Evolutionary conservation across 30 jellyfish, hydroid and myxozoan species (phyloP), one percentile per base, ranked within the genome.

Genomic region (Aurelia sp.): DNA sequence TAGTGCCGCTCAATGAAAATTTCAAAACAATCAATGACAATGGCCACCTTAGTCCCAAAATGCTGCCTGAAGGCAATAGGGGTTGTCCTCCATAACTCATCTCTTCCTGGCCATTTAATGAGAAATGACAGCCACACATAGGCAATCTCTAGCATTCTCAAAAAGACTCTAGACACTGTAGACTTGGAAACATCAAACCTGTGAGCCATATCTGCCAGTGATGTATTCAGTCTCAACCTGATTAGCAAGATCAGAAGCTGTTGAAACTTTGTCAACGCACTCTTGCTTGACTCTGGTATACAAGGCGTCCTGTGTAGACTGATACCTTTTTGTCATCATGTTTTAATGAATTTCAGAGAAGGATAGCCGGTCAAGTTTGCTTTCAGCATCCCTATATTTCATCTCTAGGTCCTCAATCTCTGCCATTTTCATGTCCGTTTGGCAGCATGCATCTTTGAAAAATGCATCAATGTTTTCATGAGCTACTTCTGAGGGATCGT

Each of bases 31-130:
- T 78, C 33, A 27, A 27, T 27, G 33, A 27, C 33, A 27, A 27
- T 2, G 2, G 33, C 33, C 33, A 27, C 33, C 33, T 27, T 27
- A 0, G 71, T 81, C 13, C 71, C 31, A 67, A 65, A 81, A 15
- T 15, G 53, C 50, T 59, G 51, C 22, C 91, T 8, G 50, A 67
- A 82, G 53, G 62, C 31, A 48, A 82, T 47, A 21, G 86, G 91
- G 27, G 77, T 82, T 52, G 85, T 82, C 37, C 66, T 77, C 6
- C 51, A 37, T n/a, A 62, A 74, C 57, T 79, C 72, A 18, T 79
- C 81, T 67, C 90, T 22, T 67, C 66, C 90, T 40, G 90, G 90
- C 90, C 90, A 75, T 31, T 67, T 79, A n/a, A 79, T 67, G 59
- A 79, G 27, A 20, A 62, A 62, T 57, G 5, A 37, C 18, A 79